phyloP scores from a whole-genome alignment of 2,113 vertebrate species.

The Choloepus hoffmanni region DNA sequence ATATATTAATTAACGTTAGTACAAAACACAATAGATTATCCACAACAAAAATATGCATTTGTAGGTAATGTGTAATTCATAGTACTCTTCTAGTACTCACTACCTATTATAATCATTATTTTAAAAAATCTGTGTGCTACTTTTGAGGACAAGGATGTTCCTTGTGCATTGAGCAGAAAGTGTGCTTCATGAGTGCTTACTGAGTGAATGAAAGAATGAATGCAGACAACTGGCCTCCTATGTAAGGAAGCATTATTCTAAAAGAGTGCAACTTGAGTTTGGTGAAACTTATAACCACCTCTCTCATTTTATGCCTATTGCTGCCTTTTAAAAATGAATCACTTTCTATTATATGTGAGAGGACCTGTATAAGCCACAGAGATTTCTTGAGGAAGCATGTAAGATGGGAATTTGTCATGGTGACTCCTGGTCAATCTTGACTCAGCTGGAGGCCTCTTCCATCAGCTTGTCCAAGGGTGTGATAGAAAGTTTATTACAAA shows the following conservation, averaged over 20 bases:
- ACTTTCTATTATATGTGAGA: conserved; percentile 9
- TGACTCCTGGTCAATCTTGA: background rate
- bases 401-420: conserved; percentile 12
- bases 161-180: background rate
- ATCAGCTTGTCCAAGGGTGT: conserved; percentile 8
- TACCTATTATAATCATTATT: background rate
- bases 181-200: background rate
- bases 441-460: conserved; percentile 4
- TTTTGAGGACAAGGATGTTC: background rate
- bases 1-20: background rate
- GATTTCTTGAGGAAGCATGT: background rate
- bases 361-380: background rate
- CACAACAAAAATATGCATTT: background rate
- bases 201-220: background rate
- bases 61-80: background rate
- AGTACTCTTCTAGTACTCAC: background rate
- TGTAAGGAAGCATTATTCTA: conserved; percentile 15
- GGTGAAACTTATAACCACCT: conserved; percentile 5
- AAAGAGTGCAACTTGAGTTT: background rate
- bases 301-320: conserved; percentile 35
- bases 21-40: conserved; percentile 4
- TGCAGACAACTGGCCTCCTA: background rate
- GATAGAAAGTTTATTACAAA: conserved; percentile 3
- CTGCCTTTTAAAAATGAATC: conserved; percentile 47
- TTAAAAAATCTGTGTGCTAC: background rate